Evolutionary conservation across 2,797 vertebrate genomes (phyloP).

Genomic region (Onychomys arenicola): DNA sequence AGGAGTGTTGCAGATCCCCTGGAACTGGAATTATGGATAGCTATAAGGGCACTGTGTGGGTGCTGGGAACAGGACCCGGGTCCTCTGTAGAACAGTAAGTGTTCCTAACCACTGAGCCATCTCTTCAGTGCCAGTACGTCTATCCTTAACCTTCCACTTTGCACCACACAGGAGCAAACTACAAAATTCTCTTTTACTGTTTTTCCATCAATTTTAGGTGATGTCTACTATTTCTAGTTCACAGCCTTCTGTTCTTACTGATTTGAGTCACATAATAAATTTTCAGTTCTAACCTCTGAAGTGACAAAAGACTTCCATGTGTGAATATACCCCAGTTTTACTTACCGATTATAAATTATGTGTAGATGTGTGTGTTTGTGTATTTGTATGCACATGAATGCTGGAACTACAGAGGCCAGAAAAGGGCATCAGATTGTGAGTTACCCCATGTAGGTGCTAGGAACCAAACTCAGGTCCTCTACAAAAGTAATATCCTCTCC

Average conservation of each 20-base stretch:
- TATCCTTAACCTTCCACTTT: background rate
- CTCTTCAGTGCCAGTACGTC: background rate
- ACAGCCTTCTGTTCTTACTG: background rate
- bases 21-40: no score
- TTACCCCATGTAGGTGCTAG: background rate
- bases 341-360: conserved; percentile 1
- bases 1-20: no score
- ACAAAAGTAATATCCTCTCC: background rate
- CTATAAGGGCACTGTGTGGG: no score
- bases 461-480: background rate
- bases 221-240: background rate
- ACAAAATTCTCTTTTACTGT: background rate
- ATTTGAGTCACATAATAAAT: conserved; percentile 40
- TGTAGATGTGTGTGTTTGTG: background rate
- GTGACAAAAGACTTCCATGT: conserved; percentile 47
- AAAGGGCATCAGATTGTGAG: background rate
- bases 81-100: no score
- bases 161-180: background rate
- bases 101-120: no score
- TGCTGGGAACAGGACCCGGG: no score
- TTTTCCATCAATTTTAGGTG: background rate
- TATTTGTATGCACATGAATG: background rate
- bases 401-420: background rate
- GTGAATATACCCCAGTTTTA: background rate
- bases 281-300: background rate